Base-by-base conservation (phyloP, 2,797 vertebrate genomes). In the Cryptoprocta ferox region DNA sequence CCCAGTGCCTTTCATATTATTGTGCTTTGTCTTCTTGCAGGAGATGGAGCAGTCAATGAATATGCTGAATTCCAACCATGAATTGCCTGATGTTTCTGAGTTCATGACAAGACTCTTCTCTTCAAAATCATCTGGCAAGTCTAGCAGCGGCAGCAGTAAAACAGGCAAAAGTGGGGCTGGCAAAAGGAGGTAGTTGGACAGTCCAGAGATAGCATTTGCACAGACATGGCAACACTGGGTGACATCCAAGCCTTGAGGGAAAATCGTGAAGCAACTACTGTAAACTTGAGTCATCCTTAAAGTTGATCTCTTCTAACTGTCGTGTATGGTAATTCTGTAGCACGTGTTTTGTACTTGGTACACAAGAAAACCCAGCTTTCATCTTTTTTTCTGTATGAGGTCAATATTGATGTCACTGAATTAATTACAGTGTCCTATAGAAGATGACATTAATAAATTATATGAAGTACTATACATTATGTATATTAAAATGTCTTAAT, bases 1-100 rank as follows among this genome's bases (percentile, higher is more conserved):
- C 32, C 12, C 21, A 35, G 35, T 85, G 8, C 24, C 53, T 89
- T 53, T 96, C 28, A 42, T 76, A 10, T 56, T 30, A 11, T 28
- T 91, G 11, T 91, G 37, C 70, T 96, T 89, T 95, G 65, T 95
- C 35, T 97, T 81, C 89, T 39, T 97, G 61, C 98, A 99, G 99
- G 99, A 99, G 99, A 99, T 99, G 99, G 99, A 99, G 96, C 99
- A 99, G 98, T 99, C 99, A 75, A 99, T 99, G 99, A 99, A 99
- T 98, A 99, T 99, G 99, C 98, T 99, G 98, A 99, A 99, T 98
- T 99, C 99, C 97, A 99, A 99, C 98, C 99, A 99, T 0, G 99
- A 99, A 97, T 99, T 99, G 76, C 99, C 99, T 48, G 99, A 99
- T 95, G 99, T 99, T 89, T 99, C 99, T 2, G 99, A 99, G 98